These are phyloP conservation scores for Apistogramma diplotaenia DNA, from an alignment of 2,113 vertebrate genomes.

Conservation along the genomic window DNA sequence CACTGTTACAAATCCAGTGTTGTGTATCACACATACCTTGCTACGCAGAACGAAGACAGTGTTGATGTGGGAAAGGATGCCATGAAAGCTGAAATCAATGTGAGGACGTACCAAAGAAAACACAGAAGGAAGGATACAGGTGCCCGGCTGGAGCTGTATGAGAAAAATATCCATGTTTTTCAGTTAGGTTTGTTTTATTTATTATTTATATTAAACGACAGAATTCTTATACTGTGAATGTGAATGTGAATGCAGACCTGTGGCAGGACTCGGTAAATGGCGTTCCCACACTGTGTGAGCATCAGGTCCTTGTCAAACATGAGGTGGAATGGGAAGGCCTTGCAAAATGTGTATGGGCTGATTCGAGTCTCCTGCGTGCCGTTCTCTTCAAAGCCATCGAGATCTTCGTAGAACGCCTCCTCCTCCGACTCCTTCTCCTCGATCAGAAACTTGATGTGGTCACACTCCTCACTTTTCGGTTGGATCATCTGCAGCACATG, in stretches of 20 bases:
- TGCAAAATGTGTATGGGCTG: conserved; percentile 98
- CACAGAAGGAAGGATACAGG: conserved; percentile 91
- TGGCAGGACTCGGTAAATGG: conserved; percentile 95
- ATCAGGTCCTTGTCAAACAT: conserved; percentile 96
- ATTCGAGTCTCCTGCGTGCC: conserved; percentile 96
- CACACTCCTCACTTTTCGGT: conserved; percentile 94
- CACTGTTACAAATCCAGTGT: neutral
- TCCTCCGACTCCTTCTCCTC: conserved; percentile 97
- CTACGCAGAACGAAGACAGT: conserved; percentile 96
- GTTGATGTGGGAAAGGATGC: conserved; percentile 99
- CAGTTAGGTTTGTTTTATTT: neutral
- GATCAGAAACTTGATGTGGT: conserved; percentile 98
- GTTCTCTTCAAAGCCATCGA: conserved; percentile 96
- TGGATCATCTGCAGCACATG: conserved; percentile 86
- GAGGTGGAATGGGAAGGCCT: conserved; percentile 97
- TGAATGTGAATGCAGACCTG: conserved; percentile 80
- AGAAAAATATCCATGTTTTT: conserved; percentile 18
- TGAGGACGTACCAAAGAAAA: conserved; percentile 98
- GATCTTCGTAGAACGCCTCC: conserved; percentile 94
- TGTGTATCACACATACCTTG: conserved; percentile 81
- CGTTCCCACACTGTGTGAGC: conserved; percentile 96
- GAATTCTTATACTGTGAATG: neutral
- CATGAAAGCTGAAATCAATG: conserved; percentile 97
- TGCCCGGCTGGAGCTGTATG: conserved; percentile 90
- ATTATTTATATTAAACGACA: neutral